Base-by-base conservation (phyloP, 2,888 invertebrate genomes). In the Drosophila nigritarsus region DNA sequence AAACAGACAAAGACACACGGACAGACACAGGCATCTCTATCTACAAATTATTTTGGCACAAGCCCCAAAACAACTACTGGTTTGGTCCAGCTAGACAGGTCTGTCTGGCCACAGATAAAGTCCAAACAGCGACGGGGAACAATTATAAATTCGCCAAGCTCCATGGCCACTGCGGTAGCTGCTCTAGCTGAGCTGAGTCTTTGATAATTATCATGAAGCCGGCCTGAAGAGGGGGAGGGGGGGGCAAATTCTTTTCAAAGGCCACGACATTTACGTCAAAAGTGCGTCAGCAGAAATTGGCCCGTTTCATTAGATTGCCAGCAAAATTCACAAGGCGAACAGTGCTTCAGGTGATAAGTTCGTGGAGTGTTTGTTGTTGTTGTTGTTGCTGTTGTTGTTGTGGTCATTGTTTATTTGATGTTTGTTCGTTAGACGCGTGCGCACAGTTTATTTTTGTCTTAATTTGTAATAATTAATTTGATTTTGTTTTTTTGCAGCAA, bases 391-490 rank as follows among this genome's bases (percentile, higher is more conserved):
- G 51, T 32, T 80, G 40, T 70, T 71, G 27, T 54, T 55, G 30
- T 36, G 50, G 36, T 54, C 45, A 70, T 81, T 76, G 49, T 82
- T 82, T 76, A 60, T 68, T 48, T 73, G 50, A 40, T 73, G 55
- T 72, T 85, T 70, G 60, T 63, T 54, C 40, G 58, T 36, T 49
- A 30, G 78, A 82, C 78, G 83, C 87, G 79, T 82, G 86, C 73
- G 71, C 62, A 50, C 29, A 36, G 55, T 48, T 78, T 66, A 76
- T 79, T 49, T 73, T 65, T 70, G 81, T 75, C 81, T 75, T 85
- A 85, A 85, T 83, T 87, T 77, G 79, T 73, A 71, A 87, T 81
- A 85, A 87, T 87, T 87, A 79, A 87, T 85, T 80, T 75, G 51
- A 68, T 67, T 55, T 18, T 20, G 6, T 20, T 42, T 71, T 75